Base-by-base conservation (phyloP, 2,888 invertebrate genomes). In the Pachliopta kotzebuea region DNA sequence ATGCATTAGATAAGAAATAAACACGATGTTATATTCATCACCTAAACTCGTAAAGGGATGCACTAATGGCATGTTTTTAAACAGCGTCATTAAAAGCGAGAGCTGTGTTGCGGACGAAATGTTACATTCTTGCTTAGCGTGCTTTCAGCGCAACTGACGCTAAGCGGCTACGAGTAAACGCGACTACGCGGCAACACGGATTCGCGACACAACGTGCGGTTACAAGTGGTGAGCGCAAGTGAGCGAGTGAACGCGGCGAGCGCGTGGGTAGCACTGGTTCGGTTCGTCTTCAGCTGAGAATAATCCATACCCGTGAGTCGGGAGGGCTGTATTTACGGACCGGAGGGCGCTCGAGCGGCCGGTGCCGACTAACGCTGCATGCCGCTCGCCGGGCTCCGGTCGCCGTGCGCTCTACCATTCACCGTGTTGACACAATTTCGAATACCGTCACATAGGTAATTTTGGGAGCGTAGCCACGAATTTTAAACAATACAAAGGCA, bases 271-370 rank as follows among this genome's bases (percentile, higher is more conserved):
- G 86, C 81, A 90, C 90, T 76, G 88, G 80, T 82, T 83, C 77
- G 78, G 84, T 77, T 81, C 78, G 76, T 78, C 77, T 81, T 75
- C 82, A 77, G 79, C 80, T 75, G 77, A 86, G 87, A 90, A 89
- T 90, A 90, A 90, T 90, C 90, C 87, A 90, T 89, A 90, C 85
- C 78, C 79, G 86, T 80, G 85, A 81, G 81, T 83, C 83, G 84
- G 86, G 86, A 86, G 88, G n/a, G 88, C 86, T 86, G 87, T 88
- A 82, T 85, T 86, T 85, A 87, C 88, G 89, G 90, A 88, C 87
- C 85, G 69, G 74, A 84, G 88, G 85, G 86, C 85, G 86, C 82
- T 78, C 84, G 85, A 81, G 80, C 84, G 78, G 81, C 81, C 82
- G 77, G 76, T 70, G 80, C 83, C 80, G 70, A 73, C 73, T 74